Percentiles rank a stretch among this genome's conserved stretches.
Evolutionary conservation across 2,888 invertebrate species (phyloP).

Genomic region (Autographa pulchrina): DNA sequence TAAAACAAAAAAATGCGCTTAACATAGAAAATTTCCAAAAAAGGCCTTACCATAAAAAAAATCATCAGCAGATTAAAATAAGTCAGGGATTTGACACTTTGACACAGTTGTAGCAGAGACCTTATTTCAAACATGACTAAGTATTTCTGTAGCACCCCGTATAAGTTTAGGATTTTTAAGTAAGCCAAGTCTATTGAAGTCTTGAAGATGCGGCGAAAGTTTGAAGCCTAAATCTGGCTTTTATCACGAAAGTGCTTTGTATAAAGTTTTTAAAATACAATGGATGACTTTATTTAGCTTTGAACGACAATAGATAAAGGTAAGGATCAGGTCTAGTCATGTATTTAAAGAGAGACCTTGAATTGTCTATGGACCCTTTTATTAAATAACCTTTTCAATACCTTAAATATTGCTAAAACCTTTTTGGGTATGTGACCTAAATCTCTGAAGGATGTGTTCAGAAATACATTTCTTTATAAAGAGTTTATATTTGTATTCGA

Average conservation of each 20-base stretch:
- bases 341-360: neutral
- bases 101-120: no score
- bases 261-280: slow-evolving; percentile 2
- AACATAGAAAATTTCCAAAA: no score
- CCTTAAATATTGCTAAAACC: neutral
- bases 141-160: no score
- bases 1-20: no score
- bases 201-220: neutral
- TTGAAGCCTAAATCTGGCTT: neutral
- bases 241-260: neutral
- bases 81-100: no score
- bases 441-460: neutral
- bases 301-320: neutral
- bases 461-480: neutral
- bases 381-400: neutral
- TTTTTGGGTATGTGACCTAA: neutral
- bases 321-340: neutral
- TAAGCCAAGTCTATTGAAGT: slow-evolving; percentile 7
- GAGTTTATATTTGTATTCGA: neutral
- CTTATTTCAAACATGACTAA: no score
- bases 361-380: neutral
- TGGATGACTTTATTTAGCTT: neutral
- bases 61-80: no score
- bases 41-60: no score
- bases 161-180: slow-evolving; percentile 22